These are phyloP conservation scores for Drosophila nikananu DNA, from an alignment of 1,140 invertebrate genomes.

Conservation along the genomic window DNA sequence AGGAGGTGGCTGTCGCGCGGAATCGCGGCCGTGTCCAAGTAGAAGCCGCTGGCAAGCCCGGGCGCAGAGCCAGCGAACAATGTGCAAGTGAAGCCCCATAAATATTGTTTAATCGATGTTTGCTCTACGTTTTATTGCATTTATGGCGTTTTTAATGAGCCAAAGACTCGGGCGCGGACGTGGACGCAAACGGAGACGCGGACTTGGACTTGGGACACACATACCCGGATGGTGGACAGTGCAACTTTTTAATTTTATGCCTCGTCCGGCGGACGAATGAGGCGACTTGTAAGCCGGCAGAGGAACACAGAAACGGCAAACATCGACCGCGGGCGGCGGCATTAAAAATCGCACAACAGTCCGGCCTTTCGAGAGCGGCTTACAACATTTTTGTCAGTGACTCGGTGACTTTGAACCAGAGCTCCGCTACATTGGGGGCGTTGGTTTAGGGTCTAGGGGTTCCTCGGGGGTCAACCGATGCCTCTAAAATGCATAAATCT, in stretches of 20 bases:
- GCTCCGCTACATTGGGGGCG: slow-evolving; percentile 26
- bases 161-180: slow-evolving; percentile 3
- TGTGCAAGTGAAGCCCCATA: slow-evolving; percentile 85
- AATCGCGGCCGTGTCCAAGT: slow-evolving; percentile 57
- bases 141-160: slow-evolving; percentile 85
- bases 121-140: slow-evolving; percentile 85
- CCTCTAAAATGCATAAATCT: not conserved
- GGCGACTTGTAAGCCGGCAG: slow-evolving; percentile 56
- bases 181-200: slow-evolving; percentile 1
- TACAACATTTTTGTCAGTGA: slow-evolving; percentile 84
- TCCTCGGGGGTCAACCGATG: slow-evolving; percentile 17
- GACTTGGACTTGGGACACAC: slow-evolving; percentile 8
- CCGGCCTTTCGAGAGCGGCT: slow-evolving; percentile 40
- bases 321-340: slow-evolving; percentile 16
- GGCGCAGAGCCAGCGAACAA: slow-evolving; percentile 77
- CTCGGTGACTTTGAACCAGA: slow-evolving; percentile 81
- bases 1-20: slow-evolving; percentile 21
- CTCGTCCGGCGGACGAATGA: slow-evolving; percentile 49
- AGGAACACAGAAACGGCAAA: slow-evolving; percentile 16
- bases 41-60: slow-evolving; percentile 30
- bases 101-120: slow-evolving; percentile 86
- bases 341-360: slow-evolving; percentile 49
- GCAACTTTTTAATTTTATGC: slow-evolving; percentile 85
- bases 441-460: slow-evolving; percentile 9
- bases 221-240: slow-evolving; percentile 15